Conservation (phyloP, 2,797 vertebrate genomes). For the Toxotes lorentzi region DNA sequence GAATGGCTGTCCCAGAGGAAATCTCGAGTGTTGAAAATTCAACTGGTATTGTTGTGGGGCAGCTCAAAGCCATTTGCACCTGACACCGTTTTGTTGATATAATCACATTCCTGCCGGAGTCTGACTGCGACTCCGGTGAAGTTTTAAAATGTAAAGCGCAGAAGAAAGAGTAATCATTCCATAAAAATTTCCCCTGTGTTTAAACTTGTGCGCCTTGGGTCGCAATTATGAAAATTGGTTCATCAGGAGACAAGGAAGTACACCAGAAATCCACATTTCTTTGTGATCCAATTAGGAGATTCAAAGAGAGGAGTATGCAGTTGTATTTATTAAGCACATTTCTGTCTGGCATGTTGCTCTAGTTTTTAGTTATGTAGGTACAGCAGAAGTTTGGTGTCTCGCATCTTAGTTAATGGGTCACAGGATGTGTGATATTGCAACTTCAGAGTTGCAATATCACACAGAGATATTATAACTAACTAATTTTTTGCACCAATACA, state of each 20-base stretch:
- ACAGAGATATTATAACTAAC: conserved; percentile 21
- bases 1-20: conserved; percentile 75
- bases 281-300: conserved; percentile 75
- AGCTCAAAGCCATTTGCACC: conserved; percentile 83
- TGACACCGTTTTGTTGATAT: conserved; percentile 80
- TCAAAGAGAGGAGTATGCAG: conserved; percentile 55
- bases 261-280: conserved; percentile 58
- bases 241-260: conserved; percentile 62
- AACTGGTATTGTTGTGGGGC: conserved; percentile 78
- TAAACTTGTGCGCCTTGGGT: conserved; percentile 69
- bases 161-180: conserved; percentile 62
- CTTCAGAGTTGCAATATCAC: conserved; percentile 60
- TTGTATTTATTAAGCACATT: conserved; percentile 55
- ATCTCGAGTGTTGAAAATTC: conserved; percentile 81
- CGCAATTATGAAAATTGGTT: conserved; percentile 73
- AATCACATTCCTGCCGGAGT: conserved; percentile 75
- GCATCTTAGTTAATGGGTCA: conserved; percentile 56
- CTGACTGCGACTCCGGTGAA: conserved; percentile 47
- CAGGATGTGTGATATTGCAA: conserved; percentile 38
- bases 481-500: conserved; percentile 54
- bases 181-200: conserved; percentile 56
- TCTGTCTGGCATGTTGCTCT: conserved; percentile 48
- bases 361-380: conserved; percentile 26
- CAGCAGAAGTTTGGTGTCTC: conserved; percentile 40
- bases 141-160: conserved; percentile 72